phyloP scores from a whole-genome alignment of 2,888 invertebrate species.

The Ommatoiulus sabulosus region DNA sequence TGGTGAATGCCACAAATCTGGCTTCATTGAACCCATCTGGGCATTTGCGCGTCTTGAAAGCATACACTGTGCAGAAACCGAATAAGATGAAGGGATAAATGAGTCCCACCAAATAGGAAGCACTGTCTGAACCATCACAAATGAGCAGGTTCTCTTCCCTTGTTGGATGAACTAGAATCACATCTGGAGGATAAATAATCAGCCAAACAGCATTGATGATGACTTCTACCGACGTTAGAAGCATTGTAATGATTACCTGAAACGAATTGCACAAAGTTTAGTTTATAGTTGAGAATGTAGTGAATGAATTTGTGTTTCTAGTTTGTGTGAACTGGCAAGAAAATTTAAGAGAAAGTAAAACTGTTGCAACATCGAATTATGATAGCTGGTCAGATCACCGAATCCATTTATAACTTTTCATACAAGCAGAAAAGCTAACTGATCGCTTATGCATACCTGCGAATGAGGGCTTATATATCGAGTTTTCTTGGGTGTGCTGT shows the following conservation, averaged over 20 bases:
- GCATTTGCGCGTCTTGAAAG: constrained; percentile 73
- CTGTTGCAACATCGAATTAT: not conserved
- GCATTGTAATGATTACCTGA: constrained; percentile 71
- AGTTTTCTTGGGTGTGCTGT: constrained; percentile 67
- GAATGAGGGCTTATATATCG: constrained; percentile 66
- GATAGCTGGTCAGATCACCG: not conserved
- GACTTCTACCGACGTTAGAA: constrained; percentile 70
- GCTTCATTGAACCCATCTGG: constrained; percentile 74
- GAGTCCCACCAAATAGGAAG: constrained; percentile 70
- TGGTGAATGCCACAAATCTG: constrained; percentile 72
- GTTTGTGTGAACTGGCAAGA: not conserved
- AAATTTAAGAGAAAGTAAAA: not conserved
- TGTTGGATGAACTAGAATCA: constrained; percentile 67
- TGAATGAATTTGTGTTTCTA: not conserved
- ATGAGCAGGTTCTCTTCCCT: constrained; percentile 65
- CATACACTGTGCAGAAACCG: constrained; percentile 72
- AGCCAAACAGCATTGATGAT: constrained; percentile 71
- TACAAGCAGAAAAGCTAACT: not conserved
- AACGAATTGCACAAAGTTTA: constrained; percentile 63
- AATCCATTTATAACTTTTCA: not conserved
- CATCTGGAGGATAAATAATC: constrained; percentile 69
- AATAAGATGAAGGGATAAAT: constrained; percentile 72
- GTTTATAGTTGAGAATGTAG: not conserved
- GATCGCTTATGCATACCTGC: constrained; percentile 63
- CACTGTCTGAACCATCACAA: constrained; percentile 69